phyloP scores from a whole-genome alignment of 2,113 vertebrate species.

The Lophochroa leadbeateri region DNA sequence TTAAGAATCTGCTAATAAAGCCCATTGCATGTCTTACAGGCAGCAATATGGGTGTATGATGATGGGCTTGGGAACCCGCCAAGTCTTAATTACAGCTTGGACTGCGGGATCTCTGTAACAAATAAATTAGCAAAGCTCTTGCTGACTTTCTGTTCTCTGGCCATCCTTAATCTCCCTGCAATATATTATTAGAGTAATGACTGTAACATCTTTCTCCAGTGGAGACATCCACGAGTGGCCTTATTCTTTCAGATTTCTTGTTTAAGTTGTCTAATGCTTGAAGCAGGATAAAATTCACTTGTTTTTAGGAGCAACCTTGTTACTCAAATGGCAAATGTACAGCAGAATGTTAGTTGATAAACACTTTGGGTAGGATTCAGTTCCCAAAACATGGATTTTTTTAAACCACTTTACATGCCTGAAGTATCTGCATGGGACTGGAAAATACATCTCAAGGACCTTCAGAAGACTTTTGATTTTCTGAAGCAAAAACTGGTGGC shows the following conservation, averaged over 20 bases:
- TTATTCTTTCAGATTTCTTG: neutral
- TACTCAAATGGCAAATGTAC: neutral
- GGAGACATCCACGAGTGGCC: neutral
- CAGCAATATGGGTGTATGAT: neutral
- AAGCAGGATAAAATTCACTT: neutral
- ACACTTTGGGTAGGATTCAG: neutral
- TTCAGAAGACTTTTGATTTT: neutral
- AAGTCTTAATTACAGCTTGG: neutral
- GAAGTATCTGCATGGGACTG: neutral
- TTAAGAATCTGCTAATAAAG: neutral
- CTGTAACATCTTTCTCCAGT: neutral
- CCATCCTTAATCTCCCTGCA: neutral
- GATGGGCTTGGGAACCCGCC: neutral
- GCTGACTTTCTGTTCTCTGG: neutral
- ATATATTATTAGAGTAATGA: neutral
- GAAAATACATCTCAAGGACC: neutral
- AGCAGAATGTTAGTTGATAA: neutral
- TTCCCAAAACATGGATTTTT: neutral
- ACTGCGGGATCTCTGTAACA: neutral
- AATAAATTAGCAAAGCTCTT: conserved; percentile 19
- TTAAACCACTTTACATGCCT: neutral
- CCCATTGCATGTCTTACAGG: neutral
- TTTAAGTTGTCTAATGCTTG: neutral
- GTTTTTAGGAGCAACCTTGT: neutral
- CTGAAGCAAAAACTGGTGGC: neutral